Evolutionary conservation across 2,797 vertebrate genomes (phyloP).

Genomic region (Euphonia xanthogaster): DNA sequence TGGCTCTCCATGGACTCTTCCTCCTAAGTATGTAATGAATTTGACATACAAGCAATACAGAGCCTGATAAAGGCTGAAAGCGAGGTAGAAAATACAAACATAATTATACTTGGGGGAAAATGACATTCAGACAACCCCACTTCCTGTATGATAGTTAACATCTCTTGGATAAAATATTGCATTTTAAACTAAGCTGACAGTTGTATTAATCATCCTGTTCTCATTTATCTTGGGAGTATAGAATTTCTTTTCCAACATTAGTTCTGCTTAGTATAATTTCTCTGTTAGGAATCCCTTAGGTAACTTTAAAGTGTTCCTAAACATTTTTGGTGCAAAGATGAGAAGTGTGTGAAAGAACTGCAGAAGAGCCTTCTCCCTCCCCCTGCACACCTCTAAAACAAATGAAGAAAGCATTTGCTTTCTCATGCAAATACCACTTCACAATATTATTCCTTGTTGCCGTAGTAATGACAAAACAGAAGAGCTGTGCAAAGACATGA

Average conservation of each 20-base stretch:
- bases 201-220: neutral
- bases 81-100: neutral
- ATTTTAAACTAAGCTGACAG: neutral
- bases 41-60: neutral
- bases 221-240: neutral
- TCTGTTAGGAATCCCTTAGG: neutral
- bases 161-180: neutral
- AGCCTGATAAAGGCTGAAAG: neutral
- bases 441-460: constrained; percentile 57
- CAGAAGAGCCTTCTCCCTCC: neutral
- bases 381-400: constrained; percentile 25
- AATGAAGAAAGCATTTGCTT: constrained; percentile 23
- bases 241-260: neutral
- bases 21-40: neutral
- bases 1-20: neutral
- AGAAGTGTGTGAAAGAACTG: neutral
- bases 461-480: constrained; percentile 49
- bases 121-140: neutral
- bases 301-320: neutral
- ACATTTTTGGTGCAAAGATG: neutral
- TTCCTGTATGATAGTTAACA: neutral
- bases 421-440: constrained; percentile 58
- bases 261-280: neutral
- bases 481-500: constrained; percentile 30
- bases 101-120: neutral